A percentile compares a stretch with the other conserved stretches of the same genome.
These are phyloP conservation scores for Piliocolobus tephrosceles DNA, from an alignment of 2,113 vertebrate species.

Conservation along the genomic window DNA sequence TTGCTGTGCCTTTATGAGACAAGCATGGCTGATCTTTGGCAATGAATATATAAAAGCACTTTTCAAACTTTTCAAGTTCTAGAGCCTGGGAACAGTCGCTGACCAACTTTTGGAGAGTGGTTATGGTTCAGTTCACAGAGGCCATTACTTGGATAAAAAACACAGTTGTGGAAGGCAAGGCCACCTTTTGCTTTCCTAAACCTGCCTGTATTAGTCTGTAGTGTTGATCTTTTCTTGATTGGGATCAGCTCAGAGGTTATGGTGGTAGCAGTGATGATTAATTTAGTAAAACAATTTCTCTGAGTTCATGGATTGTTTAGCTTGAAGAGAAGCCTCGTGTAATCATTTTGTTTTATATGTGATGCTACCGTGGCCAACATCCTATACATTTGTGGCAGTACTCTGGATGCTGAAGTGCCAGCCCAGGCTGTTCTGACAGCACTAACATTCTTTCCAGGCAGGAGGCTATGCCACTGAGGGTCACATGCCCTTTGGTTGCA, in stretches of 20 bases:
- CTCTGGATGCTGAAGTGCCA: background rate
- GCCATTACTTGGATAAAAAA: background rate
- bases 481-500: background rate
- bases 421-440: background rate
- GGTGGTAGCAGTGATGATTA: background rate
- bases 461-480: background rate
- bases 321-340: background rate
- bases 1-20: background rate
- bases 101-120: background rate
- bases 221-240: background rate
- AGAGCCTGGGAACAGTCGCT: background rate
- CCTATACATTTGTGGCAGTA: background rate
- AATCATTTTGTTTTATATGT: background rate
- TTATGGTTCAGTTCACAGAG: background rate
- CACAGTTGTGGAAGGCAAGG: background rate
- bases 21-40: background rate
- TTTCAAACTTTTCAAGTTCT: background rate
- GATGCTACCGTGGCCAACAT: background rate
- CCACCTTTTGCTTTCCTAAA: background rate
- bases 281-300: conserved; percentile 28
- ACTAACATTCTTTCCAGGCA: background rate
- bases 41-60: background rate
- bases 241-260: background rate
- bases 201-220: background rate
- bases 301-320: background rate